A percentile compares a stretch with the other conserved stretches of the same genome.
Evolutionary conservation across 1,140 invertebrate genomes (phyloP).

Genomic region (Halictus rubicundus): DNA sequence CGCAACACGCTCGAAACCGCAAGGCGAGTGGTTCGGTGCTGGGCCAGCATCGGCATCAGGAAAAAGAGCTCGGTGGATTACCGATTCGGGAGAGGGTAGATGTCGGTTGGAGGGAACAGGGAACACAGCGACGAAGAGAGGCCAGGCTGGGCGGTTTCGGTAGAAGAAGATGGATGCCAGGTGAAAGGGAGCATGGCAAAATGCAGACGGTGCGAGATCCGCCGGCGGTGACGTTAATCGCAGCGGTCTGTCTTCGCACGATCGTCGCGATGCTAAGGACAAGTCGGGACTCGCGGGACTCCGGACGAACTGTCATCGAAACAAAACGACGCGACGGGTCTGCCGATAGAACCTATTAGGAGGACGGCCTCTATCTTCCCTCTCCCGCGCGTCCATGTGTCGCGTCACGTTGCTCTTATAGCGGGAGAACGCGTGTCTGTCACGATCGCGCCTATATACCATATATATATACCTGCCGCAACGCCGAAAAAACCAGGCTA

Average conservation of each 20-base stretch:
- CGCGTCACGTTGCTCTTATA: conserved; percentile 8
- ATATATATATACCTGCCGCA: conserved; percentile 59
- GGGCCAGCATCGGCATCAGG: background rate
- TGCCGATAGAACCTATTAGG: conserved; percentile 20
- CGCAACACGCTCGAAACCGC: conserved; percentile 33
- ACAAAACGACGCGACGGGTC: background rate
- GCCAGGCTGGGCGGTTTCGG: too few species aligned
- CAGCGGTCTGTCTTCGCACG: conserved; percentile 15
- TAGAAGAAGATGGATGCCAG: conserved; percentile 27
- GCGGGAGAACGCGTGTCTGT: conserved; percentile 10
- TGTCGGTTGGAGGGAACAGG: background rate
- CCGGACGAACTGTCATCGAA: too few species aligned
- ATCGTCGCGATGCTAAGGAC: conserved; percentile 37
- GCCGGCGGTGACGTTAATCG: conserved; percentile 32
- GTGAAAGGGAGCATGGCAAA: conserved; percentile 55
- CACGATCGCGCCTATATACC: conserved; percentile 46
- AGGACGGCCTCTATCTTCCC: conserved; percentile 41
- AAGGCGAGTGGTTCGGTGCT: background rate
- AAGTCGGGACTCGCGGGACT: background rate
- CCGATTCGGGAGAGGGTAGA: background rate
- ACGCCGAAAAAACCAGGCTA: conserved; percentile 55
- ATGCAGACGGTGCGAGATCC: conserved; percentile 32
- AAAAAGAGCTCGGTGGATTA: conserved; percentile 40
- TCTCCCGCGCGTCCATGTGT: conserved; percentile 33
- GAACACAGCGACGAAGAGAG: conserved; percentile 17